Conservation (phyloP, 2,113 vertebrate species). For the Caracal caracal region DNA sequence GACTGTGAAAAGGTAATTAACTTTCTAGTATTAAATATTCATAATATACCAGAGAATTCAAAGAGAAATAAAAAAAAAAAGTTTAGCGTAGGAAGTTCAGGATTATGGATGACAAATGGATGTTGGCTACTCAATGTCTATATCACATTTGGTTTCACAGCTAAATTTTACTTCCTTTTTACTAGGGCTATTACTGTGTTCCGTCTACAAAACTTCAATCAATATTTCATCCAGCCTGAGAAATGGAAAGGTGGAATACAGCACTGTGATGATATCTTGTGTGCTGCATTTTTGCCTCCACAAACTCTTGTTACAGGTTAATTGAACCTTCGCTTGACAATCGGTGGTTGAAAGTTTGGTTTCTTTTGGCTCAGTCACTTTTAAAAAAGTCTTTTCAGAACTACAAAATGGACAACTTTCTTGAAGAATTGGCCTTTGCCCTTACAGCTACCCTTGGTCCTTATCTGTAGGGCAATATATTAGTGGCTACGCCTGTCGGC, state of each 20-base stretch:
- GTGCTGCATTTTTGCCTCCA: conserved; percentile 86
- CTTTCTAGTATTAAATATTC: background rate
- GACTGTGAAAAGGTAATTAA: background rate
- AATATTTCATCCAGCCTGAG: conserved; percentile 84
- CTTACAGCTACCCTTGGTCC: background rate
- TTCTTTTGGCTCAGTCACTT: background rate
- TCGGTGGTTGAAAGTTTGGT: background rate
- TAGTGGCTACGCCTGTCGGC: background rate
- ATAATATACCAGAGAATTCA: background rate
- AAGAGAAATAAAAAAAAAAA: background rate
- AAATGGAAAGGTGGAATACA: conserved; percentile 87
- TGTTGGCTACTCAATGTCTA: background rate
- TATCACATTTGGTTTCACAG: background rate
- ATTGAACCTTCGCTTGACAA: background rate
- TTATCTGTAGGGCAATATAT: background rate
- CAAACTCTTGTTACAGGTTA: conserved; percentile 86
- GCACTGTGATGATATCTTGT: conserved; percentile 78
- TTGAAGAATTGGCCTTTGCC: background rate
- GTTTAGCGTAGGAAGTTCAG: background rate
- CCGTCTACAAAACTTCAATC: conserved; percentile 83
- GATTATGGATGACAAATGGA: background rate
- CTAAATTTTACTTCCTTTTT: conserved; percentile 66
- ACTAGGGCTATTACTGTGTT: conserved; percentile 89
- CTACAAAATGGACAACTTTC: background rate
- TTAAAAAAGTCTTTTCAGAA: background rate